A percentile compares a stretch with the other conserved stretches of the same genome.
Conservation (phyloP, 2,797 vertebrate genomes). For the Dipus sagitta region DNA sequence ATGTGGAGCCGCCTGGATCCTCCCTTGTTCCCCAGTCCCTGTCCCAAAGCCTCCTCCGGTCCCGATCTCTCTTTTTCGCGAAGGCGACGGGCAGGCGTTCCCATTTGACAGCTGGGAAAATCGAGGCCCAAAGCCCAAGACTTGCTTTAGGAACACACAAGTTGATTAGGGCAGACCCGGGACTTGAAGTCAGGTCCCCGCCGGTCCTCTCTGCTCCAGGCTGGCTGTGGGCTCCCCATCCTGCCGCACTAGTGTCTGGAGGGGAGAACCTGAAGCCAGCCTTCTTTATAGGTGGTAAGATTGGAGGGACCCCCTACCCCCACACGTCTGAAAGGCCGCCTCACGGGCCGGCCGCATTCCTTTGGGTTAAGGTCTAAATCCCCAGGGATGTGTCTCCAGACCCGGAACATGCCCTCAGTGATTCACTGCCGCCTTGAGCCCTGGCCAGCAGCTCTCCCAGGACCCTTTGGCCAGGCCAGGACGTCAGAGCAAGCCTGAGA, state of each 20-base stretch:
- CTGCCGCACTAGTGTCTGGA: not conserved
- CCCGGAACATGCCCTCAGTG: slow-evolving; percentile 71
- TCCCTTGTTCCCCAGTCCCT: not conserved
- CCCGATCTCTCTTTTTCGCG: not conserved
- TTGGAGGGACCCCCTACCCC: slow-evolving; percentile 50
- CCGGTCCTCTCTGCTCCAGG: not conserved
- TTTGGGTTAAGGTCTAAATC: slow-evolving; percentile 82
- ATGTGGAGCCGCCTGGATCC: not conserved
- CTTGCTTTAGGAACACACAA: not conserved
- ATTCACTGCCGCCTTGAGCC: slow-evolving; percentile 65
- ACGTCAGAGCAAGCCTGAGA: not conserved
- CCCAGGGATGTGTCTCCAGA: slow-evolving; percentile 78
- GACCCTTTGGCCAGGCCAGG: slow-evolving; percentile 8
- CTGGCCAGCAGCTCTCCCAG: slow-evolving; percentile 38
- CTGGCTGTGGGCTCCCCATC: not conserved
- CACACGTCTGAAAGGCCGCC: slow-evolving; percentile 66
- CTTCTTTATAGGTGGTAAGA: slow-evolving; percentile 16
- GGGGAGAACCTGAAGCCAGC: not conserved
- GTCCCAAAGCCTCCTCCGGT: not conserved
- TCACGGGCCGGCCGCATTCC: slow-evolving; percentile 76
- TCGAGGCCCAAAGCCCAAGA: not conserved
- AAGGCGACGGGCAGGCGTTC: not conserved
- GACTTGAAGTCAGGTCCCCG: slow-evolving; percentile 33
- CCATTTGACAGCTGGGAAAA: slow-evolving; percentile 76
- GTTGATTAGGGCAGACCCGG: not conserved